A percentile compares a stretch with the other conserved stretches of the same genome.
These are phyloP conservation scores for Eucidaris tribuloides DNA, from an alignment of 35 echinoderm and acorn worm genomes.

Conservation along the genomic window DNA sequence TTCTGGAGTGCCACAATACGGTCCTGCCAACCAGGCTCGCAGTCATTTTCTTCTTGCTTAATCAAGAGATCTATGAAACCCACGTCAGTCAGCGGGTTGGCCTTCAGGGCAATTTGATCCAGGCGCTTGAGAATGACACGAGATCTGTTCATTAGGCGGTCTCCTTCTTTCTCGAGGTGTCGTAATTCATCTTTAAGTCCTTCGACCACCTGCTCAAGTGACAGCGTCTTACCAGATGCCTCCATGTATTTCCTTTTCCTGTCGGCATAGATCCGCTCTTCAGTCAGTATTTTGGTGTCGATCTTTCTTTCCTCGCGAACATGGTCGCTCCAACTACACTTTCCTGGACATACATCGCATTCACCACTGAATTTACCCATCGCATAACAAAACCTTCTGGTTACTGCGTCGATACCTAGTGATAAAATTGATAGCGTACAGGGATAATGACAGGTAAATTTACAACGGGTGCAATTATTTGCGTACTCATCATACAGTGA, in stretches of 20 bases:
- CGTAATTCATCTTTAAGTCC: slow-evolving; percentile 54
- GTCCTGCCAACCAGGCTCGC: slow-evolving; percentile 21
- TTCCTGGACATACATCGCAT: slow-evolving; percentile 37
- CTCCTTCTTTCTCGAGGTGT: slow-evolving; percentile 17
- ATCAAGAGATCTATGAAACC: slow-evolving; percentile 55
- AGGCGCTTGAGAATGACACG: slow-evolving; percentile 49
- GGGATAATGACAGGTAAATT: slow-evolving; percentile 31
- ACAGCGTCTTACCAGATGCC: slow-evolving; percentile 41
- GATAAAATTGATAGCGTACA: slow-evolving; percentile 18
- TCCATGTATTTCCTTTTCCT: slow-evolving; percentile 44
- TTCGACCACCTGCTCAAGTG: slow-evolving; percentile 46
- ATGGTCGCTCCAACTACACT: slow-evolving; percentile 48
- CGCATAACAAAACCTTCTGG: too few species aligned
- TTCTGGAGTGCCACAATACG: slow-evolving; percentile 33
- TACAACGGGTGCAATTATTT: slow-evolving; percentile 25
- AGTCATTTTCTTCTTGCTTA: slow-evolving; percentile 16
- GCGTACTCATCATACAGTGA: not conserved
- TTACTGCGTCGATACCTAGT: not conserved
- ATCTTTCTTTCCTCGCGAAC: slow-evolving; percentile 49
- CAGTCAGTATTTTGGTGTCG: not conserved
- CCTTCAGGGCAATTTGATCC: slow-evolving; percentile 48
- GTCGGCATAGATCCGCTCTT: slow-evolving; percentile 18
- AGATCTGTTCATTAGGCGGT: slow-evolving; percentile 21
- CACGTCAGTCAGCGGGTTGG: slow-evolving; percentile 50
- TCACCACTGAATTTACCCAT: not conserved